Conservation (phyloP, 2,888 invertebrate genomes). For the Eupithecia exiguata region DNA sequence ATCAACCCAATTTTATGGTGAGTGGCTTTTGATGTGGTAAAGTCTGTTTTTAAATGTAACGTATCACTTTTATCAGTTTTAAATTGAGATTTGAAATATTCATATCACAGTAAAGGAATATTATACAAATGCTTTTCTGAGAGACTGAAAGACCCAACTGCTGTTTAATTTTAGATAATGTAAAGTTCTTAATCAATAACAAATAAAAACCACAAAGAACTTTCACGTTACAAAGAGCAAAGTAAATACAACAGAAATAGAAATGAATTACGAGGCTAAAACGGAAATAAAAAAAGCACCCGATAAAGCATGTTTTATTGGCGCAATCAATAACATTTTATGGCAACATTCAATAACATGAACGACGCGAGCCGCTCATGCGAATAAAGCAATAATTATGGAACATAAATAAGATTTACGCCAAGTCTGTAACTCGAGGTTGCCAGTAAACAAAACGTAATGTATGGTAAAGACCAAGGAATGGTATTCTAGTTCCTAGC, state of each 20-base stretch:
- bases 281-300: slow-evolving; percentile 63
- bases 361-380: slow-evolving; percentile 70
- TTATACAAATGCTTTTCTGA: background rate
- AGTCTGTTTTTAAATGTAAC: background rate
- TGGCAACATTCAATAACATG: slow-evolving; percentile 79
- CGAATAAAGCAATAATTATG: slow-evolving; percentile 81
- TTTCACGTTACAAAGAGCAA: slow-evolving; percentile 17
- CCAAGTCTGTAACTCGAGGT: slow-evolving; percentile 60
- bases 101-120: background rate
- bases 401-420: slow-evolving; percentile 79
- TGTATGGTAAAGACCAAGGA: slow-evolving; percentile 72
- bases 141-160: background rate
- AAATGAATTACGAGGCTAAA: slow-evolving; percentile 62
- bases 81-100: background rate
- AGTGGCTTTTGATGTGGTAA: background rate
- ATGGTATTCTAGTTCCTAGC: slow-evolving; percentile 56
- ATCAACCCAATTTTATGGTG: slow-evolving; percentile 8
- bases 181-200: background rate
- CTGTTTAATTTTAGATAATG: background rate
- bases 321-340: slow-evolving; percentile 79
- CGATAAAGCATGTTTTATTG: slow-evolving; percentile 78
- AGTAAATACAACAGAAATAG: slow-evolving; percentile 50
- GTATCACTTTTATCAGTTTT: background rate
- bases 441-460: slow-evolving; percentile 75
- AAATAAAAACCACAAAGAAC: background rate